These are phyloP conservation scores for Elephantulus edwardii DNA, from an alignment of 2,113 vertebrate genomes.

Conservation along the genomic window DNA sequence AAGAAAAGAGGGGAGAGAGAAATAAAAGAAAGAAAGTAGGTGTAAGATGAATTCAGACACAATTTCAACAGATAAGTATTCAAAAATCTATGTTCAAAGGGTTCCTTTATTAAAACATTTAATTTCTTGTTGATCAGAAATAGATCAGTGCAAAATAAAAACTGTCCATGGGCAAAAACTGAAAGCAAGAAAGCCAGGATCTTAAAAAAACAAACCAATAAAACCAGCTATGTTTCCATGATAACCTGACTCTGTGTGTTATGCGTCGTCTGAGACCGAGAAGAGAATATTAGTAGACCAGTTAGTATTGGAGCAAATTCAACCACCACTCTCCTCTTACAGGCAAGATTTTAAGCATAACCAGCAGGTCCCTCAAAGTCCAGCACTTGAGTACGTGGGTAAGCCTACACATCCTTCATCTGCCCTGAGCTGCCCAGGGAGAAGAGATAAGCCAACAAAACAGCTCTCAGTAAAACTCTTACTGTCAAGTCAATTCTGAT, in stretches of 20 bases:
- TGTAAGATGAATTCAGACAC: background rate
- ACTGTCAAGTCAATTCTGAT: too few relatives aligned
- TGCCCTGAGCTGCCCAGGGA: background rate
- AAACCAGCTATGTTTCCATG: background rate
- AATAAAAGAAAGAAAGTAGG: background rate
- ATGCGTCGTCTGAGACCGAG: background rate
- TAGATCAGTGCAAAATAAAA: background rate
- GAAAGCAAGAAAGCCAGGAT: background rate
- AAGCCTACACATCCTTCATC: background rate
- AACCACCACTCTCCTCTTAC: background rate
- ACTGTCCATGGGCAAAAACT: background rate
- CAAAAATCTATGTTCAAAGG: background rate
- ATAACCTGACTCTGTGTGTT: background rate
- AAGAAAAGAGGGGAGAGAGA: background rate
- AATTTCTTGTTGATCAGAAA: background rate
- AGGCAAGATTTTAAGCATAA: background rate
- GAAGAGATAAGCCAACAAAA: background rate
- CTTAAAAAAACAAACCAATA: background rate
- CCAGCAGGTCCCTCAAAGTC: background rate
- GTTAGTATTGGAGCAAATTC: background rate
- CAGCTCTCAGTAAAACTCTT: too few relatives aligned
- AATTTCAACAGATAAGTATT: conserved; percentile 7
- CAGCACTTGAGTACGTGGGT: accelerated
- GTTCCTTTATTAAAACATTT: background rate
- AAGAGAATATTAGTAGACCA: background rate